These are phyloP conservation scores for Prenolepis imparis DNA, from an alignment of 2,888 invertebrate genomes.

Conservation along the genomic window DNA sequence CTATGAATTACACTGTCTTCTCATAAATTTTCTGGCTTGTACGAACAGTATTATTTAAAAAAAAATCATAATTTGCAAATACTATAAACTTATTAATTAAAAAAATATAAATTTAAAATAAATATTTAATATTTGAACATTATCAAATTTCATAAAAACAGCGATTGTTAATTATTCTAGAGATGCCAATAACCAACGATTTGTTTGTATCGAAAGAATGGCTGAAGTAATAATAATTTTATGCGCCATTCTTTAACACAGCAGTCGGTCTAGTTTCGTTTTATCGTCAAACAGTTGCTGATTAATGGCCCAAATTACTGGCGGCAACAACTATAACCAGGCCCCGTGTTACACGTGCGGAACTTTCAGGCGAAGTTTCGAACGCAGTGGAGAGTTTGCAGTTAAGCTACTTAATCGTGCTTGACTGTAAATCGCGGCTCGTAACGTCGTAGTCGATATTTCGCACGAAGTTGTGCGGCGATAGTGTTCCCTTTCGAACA, in stretches of 20 bases:
- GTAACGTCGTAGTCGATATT: constrained; percentile 70
- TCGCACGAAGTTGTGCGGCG: constrained; percentile 57
- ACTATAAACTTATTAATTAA: neutral
- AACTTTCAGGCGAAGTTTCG: constrained; percentile 69
- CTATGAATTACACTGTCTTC: constrained; percentile 25
- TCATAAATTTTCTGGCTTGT: constrained; percentile 5
- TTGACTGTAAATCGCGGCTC: constrained; percentile 71
- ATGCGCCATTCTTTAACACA: constrained; percentile 1
- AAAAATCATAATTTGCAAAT: neutral
- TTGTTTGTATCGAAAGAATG: neutral
- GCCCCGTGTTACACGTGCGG: constrained; percentile 38
- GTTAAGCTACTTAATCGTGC: constrained; percentile 75
- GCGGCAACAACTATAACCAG: constrained; percentile 46
- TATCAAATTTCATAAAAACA: neutral
- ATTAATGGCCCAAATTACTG: constrained; percentile 65
- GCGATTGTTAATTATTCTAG: neutral
- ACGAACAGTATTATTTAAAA: neutral
- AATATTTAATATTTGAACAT: neutral
- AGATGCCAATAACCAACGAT: neutral
- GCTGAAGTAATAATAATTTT: constrained; percentile 41
- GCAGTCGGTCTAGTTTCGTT: constrained; percentile 21
- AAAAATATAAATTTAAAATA: constrained; percentile 6
- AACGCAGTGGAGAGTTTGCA: constrained; percentile 56
- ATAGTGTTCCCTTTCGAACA: neutral
- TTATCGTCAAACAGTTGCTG: constrained; percentile 65